phyloP scores from a whole-genome alignment of 2,797 vertebrate genomes.

The Thalassophryne amazonica region DNA sequence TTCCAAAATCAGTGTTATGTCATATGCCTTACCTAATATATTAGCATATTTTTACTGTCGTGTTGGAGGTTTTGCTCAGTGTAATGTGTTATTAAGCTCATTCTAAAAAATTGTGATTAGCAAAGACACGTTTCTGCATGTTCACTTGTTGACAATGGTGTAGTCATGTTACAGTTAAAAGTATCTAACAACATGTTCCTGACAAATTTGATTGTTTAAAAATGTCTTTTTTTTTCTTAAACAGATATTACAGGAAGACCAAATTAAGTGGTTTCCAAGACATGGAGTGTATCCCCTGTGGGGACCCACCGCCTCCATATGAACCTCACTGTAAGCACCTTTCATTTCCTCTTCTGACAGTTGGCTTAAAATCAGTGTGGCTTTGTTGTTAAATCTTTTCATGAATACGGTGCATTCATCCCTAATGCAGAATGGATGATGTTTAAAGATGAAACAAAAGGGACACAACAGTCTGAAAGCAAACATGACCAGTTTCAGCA shows the following conservation, averaged over 20 bases:
- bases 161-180: not conserved
- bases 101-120: too few relatives aligned
- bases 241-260: slow-evolving; percentile 95
- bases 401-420: slow-evolving; percentile 33
- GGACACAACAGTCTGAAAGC: slow-evolving; percentile 42
- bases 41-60: too few relatives aligned
- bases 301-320: slow-evolving; percentile 92
- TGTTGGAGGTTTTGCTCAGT: too few relatives aligned
- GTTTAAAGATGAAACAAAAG: slow-evolving; percentile 50
- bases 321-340: slow-evolving; percentile 93
- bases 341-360: slow-evolving; percentile 30
- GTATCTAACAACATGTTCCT: not conserved
- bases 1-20: too few relatives aligned
- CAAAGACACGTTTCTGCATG: too few relatives aligned
- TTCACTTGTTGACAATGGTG: too few relatives aligned
- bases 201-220: slow-evolving; percentile 5
- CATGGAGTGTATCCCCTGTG: slow-evolving; percentile 96
- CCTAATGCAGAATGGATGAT: slow-evolving; percentile 16
- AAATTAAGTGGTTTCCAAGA: slow-evolving; percentile 97
- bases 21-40: too few relatives aligned
- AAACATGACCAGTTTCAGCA: slow-evolving; percentile 33
- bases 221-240: slow-evolving; percentile 27
- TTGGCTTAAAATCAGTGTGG: slow-evolving; percentile 32
- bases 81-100: too few relatives aligned
- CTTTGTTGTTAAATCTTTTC: slow-evolving; percentile 17